Evolutionary conservation across 2,113 vertebrate genomes (phyloP).

Genomic region (Caloenas nicobarica): DNA sequence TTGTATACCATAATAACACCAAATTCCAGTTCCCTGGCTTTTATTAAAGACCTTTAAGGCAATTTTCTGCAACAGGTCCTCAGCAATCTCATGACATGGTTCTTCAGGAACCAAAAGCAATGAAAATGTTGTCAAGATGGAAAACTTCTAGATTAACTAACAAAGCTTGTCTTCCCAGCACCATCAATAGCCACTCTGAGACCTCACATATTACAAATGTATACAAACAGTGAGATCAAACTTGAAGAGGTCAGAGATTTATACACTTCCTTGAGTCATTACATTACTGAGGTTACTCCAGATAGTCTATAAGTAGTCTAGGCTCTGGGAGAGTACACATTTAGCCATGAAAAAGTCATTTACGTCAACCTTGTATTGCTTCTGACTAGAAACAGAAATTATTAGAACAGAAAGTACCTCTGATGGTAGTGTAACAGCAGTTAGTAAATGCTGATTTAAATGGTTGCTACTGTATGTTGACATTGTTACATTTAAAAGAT

Average conservation of each 20-base stretch:
- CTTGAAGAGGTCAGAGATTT: not conserved
- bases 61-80: slow-evolving; percentile 50
- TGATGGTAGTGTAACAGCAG: not conserved
- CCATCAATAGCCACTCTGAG: not conserved
- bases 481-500: not conserved
- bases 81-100: slow-evolving; percentile 48
- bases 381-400: not conserved
- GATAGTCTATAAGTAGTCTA: not conserved
- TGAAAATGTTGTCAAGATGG: slow-evolving; percentile 10
- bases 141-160: not conserved
- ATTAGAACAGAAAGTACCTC: not conserved
- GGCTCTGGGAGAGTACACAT: not conserved
- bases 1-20: not conserved
- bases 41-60: slow-evolving; percentile 49
- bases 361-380: not conserved
- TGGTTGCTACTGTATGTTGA: not conserved
- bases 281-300: not conserved
- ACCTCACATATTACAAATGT: not conserved
- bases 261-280: not conserved
- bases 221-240: not conserved
- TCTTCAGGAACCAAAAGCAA: slow-evolving; percentile 34
- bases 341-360: not conserved
- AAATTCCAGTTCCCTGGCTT: slow-evolving; percentile 14
- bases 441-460: not conserved
- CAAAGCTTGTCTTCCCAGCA: not conserved